Evolutionary conservation across 2,888 invertebrate genomes (phyloP).

Genomic region (Polyommatus icarus): DNA sequence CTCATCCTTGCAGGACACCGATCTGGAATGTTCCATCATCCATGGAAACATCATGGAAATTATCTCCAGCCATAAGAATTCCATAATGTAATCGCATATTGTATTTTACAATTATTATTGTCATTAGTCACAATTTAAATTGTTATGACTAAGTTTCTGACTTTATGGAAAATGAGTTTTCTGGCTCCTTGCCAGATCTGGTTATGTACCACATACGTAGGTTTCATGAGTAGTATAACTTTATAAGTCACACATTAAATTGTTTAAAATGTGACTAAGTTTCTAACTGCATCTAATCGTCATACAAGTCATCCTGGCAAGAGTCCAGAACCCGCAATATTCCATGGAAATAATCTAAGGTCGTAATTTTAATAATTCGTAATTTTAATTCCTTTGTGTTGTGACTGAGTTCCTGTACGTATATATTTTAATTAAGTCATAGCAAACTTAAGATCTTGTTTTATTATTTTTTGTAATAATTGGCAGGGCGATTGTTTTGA

Average conservation of each 20-base stretch:
- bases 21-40: neutral
- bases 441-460: too few relatives aligned
- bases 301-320: neutral
- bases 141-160: too few relatives aligned
- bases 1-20: constrained; percentile 4
- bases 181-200: too few relatives aligned
- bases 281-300: neutral
- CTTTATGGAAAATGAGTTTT: too few relatives aligned
- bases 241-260: neutral
- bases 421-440: too few relatives aligned
- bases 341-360: neutral
- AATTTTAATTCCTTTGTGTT: too few relatives aligned
- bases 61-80: neutral
- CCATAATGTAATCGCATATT: neutral
- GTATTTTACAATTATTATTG: too few relatives aligned
- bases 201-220: too few relatives aligned
- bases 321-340: neutral
- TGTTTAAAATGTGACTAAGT: neutral
- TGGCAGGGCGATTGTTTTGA: too few relatives aligned
- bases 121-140: too few relatives aligned
- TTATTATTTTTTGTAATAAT: too few relatives aligned
- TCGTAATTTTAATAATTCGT: neutral
- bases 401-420: too few relatives aligned
- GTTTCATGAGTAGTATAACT: neutral
- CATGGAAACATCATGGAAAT: neutral